Evolutionary conservation across 2,113 vertebrate species (phyloP), one percentile per base, ranked within the genome.

Genomic region (Picathartes gymnocephalus): DNA sequence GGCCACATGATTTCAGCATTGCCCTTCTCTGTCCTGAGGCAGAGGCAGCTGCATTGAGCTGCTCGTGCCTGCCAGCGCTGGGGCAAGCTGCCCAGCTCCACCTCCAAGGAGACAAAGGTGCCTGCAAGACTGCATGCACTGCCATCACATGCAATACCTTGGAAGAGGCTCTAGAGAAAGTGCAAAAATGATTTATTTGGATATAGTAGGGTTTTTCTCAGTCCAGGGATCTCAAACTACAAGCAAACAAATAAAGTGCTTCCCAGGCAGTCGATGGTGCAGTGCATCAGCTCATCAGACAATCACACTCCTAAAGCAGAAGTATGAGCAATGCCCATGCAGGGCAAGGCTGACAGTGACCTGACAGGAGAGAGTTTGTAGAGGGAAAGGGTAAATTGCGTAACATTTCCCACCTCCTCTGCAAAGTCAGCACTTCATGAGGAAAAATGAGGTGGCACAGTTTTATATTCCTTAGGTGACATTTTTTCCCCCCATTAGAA

Each of bases 221-320:
- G 45, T 71, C 71, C 14, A 25, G 50, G 39, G 25, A 42, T n/a
- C 44, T 31, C 3, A 4, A 83, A 35, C 18, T 23, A 39, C 53
- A 81, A 37, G 35, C 13, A 54, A 40, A 40, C 16, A 1, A 0
- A 42, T 25, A 22, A 88, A 84, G 21, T 37, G 10, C 18, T 70
- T 27, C n/a, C n/a, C 6, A 4, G 61, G 40, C 3, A 0, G 53
- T 25, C 0, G 0, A 15, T 8, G 1, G 60, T 65, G 65, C 0
- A 0, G 31, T 45, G n/a, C 72, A 47, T 27, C 57, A 40, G 5
- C 44, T 88, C 42, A 70, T n/a, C 65, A 83, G 73, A 47, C 50
- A 92, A 68, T 37, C 40, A 47, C 72, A 64, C 24, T 78, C 24
- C 76, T 62, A 81, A 81, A 92, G 60, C 44, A 64, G 61, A n/a